Evolutionary conservation across 2,797 vertebrate genomes (phyloP), one percentile per base, ranked within the genome.

Genomic region (Siniperca scherzeri): DNA sequence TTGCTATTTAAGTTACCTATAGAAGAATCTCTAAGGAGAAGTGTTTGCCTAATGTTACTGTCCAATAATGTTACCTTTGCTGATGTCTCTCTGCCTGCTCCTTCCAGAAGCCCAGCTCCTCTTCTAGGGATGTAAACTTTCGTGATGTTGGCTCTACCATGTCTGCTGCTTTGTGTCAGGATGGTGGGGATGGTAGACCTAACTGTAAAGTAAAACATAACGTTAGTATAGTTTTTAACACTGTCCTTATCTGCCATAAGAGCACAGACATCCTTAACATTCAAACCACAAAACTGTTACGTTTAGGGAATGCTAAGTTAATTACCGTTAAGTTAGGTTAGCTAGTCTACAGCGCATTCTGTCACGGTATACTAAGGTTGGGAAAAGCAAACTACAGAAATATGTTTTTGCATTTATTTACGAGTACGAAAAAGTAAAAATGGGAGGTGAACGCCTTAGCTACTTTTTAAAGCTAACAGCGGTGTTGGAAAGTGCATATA

Each of bases 41-140:
- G 4, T 27, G 9, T 36, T 14, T 36, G 19, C 25, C 11, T 30
- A 22, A 48, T 2, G 3, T n/a, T n/a, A 4, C 1, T 50, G 66
- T n/a, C 5, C n/a, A 22, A 7, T 17, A 5, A 1, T 2, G 27
- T 80, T 94, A 99, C 99, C 97, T 97, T 77, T 97, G 96, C 85
- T 97, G 96, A 48, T 98, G 97, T 84, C 95, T 96, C 72, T 93
- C 83, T 0, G 98, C 96, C 91, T 97, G 72, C 48, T 97, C 97
- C 92, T 97, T 98, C 99, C 99, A 99, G 87, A 98, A 98, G 81
- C 81, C 88, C 46, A 96, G 85, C 88, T 98, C 98, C 74, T 98
- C 98, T 87, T 97, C 96, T 74, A 96, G 68, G 0, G 97, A 98
- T 40, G 89, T 77, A 89, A 99, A 99, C 10, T 84, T 93, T 53